These are phyloP conservation scores for Dicranocentrus wangi DNA, from an alignment of 2,888 invertebrate genomes.

Conservation along the genomic window DNA sequence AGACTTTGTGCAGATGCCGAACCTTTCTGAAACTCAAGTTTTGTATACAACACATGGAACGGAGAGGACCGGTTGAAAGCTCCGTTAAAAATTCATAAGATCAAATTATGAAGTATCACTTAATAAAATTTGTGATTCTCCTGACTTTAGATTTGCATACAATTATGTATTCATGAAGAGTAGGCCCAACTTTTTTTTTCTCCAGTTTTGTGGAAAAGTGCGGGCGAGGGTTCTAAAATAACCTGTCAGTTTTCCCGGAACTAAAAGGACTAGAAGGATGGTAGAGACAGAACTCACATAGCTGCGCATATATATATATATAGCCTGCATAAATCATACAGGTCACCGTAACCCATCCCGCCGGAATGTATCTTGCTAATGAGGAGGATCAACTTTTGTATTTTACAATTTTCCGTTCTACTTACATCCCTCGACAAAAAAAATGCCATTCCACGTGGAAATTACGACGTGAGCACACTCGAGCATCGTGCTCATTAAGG, in stretches of 20 bases:
- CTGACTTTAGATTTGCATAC: constrained; percentile 25
- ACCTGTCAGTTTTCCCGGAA: constrained; percentile 2
- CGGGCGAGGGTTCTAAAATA: neutral
- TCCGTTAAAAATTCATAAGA: neutral
- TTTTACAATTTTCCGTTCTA: too few relatives aligned
- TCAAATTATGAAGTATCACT: constrained; percentile 26
- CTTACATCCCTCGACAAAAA: too few relatives aligned
- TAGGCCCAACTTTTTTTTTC: neutral
- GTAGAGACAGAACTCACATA: too few relatives aligned
- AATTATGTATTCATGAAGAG: constrained; percentile 35
- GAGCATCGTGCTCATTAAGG: too few relatives aligned
- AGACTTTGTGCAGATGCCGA: neutral
- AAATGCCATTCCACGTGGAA: too few relatives aligned
- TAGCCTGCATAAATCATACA: too few relatives aligned
- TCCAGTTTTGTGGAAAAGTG: neutral
- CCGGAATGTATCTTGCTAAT: too few relatives aligned
- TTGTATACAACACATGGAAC: neutral
- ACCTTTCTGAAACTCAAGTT: too few relatives aligned
- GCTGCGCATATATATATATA: too few relatives aligned
- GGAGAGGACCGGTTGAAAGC: neutral
- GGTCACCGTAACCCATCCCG: too few relatives aligned
- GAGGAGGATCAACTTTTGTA: too few relatives aligned
- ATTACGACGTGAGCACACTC: too few relatives aligned
- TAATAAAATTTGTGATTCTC: constrained; percentile 24
- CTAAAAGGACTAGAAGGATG: neutral